Evolutionary conservation across 1,140 invertebrate genomes (phyloP).

Genomic region (Euschistus heros): DNA sequence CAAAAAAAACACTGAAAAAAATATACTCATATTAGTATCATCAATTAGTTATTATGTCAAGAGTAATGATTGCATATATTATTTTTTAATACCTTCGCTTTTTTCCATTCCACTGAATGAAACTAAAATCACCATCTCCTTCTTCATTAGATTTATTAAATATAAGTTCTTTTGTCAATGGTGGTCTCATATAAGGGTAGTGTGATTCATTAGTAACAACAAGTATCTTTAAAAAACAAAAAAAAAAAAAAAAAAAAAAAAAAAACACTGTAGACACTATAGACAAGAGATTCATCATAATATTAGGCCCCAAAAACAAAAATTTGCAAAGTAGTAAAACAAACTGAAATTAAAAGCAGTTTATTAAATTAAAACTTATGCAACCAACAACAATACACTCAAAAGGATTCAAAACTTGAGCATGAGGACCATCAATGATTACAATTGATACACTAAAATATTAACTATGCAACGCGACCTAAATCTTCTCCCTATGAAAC

Average conservation of each 20-base stretch:
- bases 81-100: constrained; percentile 44
- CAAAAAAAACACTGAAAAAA: constrained; percentile 60
- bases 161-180: constrained; percentile 81
- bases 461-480: no score
- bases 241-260: background rate
- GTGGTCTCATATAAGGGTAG: constrained; percentile 83
- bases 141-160: constrained; percentile 37
- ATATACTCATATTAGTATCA: background rate
- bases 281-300: no score
- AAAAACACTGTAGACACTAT: no score
- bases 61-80: background rate
- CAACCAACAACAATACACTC: no score
- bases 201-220: constrained; percentile 65
- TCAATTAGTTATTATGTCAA: background rate
- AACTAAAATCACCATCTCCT: constrained; percentile 41
- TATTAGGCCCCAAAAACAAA: no score
- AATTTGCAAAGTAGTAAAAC: no score
- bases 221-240: constrained; percentile 40
- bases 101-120: constrained; percentile 85
- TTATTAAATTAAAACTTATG: no score
- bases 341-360: no score
- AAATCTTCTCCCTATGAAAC: no score
- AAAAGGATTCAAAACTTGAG: no score
- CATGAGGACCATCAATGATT: no score
- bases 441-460: no score